phyloP scores from a whole-genome alignment of 2,888 invertebrate species.

The Crepidodera aurea region DNA sequence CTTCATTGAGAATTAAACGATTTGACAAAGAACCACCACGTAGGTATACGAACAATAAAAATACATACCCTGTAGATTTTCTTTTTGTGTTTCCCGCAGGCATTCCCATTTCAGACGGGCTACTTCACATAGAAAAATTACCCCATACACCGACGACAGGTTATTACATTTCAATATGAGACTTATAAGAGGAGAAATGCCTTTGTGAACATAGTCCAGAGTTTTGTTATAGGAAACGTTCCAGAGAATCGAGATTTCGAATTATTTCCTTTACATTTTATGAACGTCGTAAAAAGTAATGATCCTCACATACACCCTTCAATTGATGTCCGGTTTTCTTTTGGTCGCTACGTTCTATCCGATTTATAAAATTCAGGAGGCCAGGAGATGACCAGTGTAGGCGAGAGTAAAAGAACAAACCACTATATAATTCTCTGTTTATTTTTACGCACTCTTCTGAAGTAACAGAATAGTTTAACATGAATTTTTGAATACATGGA shows the following conservation, averaged over 20 bases:
- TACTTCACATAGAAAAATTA: conserved; percentile 33
- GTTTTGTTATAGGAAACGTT: conserved; percentile 42
- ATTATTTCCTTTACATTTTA: conserved; percentile 53
- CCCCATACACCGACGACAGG: conserved; percentile 36
- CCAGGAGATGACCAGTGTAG: background rate
- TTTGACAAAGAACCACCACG: too few species aligned
- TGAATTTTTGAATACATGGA: too few species aligned
- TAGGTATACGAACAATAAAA: too few species aligned
- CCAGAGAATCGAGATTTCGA: conserved; percentile 42
- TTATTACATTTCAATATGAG: conserved; percentile 50
- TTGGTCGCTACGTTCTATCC: conserved; percentile 5
- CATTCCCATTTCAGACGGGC: conserved; percentile 14
- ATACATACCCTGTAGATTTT: background rate
- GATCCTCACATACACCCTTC: conserved; percentile 45
- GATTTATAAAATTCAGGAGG: background rate
- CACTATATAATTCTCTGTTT: too few species aligned
- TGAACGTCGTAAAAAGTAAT: conserved; percentile 52
- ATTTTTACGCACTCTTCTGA: too few species aligned
- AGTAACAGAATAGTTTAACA: too few species aligned
- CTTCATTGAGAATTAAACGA: too few species aligned
- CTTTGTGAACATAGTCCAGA: conserved; percentile 43
- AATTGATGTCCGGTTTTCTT: conserved; percentile 42
- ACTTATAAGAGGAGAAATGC: conserved; percentile 42
- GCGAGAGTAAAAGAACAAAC: too few species aligned
- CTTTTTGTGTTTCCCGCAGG: conserved; percentile 9